phyloP scores from a whole-genome alignment of 2,797 vertebrate genomes.

The Alfaro cultratus region DNA sequence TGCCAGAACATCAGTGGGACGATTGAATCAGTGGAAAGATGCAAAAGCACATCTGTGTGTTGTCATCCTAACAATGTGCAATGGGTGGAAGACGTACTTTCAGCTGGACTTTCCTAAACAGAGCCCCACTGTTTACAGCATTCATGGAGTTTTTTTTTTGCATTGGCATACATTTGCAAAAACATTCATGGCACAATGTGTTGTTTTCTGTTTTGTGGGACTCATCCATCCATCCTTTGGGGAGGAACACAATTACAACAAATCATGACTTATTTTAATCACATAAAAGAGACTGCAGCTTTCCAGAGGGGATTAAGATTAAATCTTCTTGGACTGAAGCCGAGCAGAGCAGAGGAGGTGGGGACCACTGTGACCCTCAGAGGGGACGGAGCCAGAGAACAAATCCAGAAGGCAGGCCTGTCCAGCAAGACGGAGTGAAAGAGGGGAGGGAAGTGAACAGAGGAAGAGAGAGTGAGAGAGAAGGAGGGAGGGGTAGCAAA shows the following conservation, averaged over 20 bases:
- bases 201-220: slow-evolving; percentile 1
- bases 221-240: slow-evolving; percentile 27
- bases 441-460: slow-evolving; percentile 32
- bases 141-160: slow-evolving; percentile 14
- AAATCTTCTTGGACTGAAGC: slow-evolving; percentile 47
- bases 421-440: slow-evolving; percentile 47
- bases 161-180: slow-evolving; percentile 34
- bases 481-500: slow-evolving; percentile 50
- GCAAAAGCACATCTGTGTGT: slow-evolving; percentile 57
- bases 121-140: slow-evolving; percentile 27
- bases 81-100: slow-evolving; percentile 48
- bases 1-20: slow-evolving; percentile 36
- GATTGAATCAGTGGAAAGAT: slow-evolving; percentile 71
- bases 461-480: slow-evolving; percentile 41
- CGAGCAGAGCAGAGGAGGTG: slow-evolving; percentile 32
- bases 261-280: slow-evolving; percentile 42
- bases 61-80: slow-evolving; percentile 54
- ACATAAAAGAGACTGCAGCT: slow-evolving; percentile 48
- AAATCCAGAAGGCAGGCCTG: slow-evolving; percentile 54
- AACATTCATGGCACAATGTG: slow-evolving; percentile 5
- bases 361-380: slow-evolving; percentile 65
- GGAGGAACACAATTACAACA: slow-evolving; percentile 31
- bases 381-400: slow-evolving; percentile 62
- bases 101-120: slow-evolving; percentile 40
- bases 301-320: slow-evolving; percentile 52